A percentile compares a stretch with the other conserved stretches of the same genome.
These are phyloP conservation scores for Mesoclemmys tuberculata DNA, from an alignment of 2,113 vertebrate genomes.

Conservation along the genomic window DNA sequence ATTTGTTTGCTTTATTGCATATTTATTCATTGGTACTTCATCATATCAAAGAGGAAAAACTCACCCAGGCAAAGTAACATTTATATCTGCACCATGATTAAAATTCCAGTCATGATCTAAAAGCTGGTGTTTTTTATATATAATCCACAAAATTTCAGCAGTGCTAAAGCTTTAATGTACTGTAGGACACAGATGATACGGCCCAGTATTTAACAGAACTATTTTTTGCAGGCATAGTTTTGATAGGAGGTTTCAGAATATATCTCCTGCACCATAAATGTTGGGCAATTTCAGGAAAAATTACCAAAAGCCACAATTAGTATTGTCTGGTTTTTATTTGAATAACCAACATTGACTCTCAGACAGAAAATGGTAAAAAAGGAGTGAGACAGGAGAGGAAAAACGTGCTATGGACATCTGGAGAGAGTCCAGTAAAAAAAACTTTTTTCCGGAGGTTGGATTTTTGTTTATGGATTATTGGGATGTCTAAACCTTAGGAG, in stretches of 20 bases:
- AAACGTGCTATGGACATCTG: background rate
- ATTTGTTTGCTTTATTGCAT: too few relatives aligned
- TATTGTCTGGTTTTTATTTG: too few relatives aligned
- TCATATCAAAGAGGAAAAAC: background rate
- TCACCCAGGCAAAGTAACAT: background rate
- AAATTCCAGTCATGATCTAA: slow-evolving; percentile 33
- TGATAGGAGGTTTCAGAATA: slow-evolving; percentile 46
- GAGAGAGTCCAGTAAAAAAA: background rate
- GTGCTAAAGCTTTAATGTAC: slow-evolving; percentile 44
- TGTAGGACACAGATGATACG: slow-evolving; percentile 32
- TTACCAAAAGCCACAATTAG: slow-evolving; percentile 27
- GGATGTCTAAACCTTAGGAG: too few relatives aligned
- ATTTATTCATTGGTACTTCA: background rate
- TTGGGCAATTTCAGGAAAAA: slow-evolving; percentile 44
- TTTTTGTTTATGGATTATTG: too few relatives aligned
- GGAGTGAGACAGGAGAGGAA: background rate
- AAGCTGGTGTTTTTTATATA: slow-evolving; percentile 1
- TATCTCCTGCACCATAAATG: slow-evolving; percentile 52
- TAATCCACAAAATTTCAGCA: slow-evolving; percentile 49
- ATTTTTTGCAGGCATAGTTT: slow-evolving; percentile 49
- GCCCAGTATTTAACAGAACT: slow-evolving; percentile 51
- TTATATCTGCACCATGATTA: slow-evolving; percentile 1
- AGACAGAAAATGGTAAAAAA: background rate
- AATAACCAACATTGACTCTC: background rate
- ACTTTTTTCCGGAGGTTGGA: too few relatives aligned